Evolutionary conservation across 2,113 vertebrate species (phyloP).

Genomic region (Holacanthus passer): DNA sequence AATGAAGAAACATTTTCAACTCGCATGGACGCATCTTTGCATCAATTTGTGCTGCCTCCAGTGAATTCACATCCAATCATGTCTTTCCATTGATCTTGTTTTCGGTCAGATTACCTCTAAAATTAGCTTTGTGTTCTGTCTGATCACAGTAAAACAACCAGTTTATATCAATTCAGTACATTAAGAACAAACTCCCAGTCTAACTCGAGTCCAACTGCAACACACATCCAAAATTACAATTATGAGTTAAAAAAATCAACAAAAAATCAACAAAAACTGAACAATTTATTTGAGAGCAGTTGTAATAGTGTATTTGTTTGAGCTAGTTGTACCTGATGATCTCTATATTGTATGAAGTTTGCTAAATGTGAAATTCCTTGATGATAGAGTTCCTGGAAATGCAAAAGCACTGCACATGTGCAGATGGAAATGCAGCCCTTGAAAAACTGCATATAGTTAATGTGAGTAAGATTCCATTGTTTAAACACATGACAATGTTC

Average conservation of each 20-base stretch:
- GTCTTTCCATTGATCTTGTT: background rate
- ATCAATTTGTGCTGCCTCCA: background rate
- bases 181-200: background rate
- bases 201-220: background rate
- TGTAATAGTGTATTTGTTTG: background rate
- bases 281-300: too few species aligned
- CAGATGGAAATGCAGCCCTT: background rate
- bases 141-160: background rate
- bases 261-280: too few species aligned
- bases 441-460: background rate
- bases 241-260: too few species aligned
- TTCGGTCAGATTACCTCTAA: background rate
- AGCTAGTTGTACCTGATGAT: background rate
- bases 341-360: background rate
- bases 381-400: background rate
- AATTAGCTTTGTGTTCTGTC: background rate
- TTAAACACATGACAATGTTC: background rate
- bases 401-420: background rate
- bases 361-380: background rate
- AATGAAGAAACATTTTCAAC: background rate
- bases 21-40: background rate
- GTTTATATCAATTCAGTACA: background rate
- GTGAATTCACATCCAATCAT: background rate
- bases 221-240: background rate
- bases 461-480: background rate